Percentiles rank a stretch among this genome's conserved stretches.
Evolutionary conservation across 2,113 vertebrate species (phyloP).

Genomic region (Aepyceros melampus): DNA sequence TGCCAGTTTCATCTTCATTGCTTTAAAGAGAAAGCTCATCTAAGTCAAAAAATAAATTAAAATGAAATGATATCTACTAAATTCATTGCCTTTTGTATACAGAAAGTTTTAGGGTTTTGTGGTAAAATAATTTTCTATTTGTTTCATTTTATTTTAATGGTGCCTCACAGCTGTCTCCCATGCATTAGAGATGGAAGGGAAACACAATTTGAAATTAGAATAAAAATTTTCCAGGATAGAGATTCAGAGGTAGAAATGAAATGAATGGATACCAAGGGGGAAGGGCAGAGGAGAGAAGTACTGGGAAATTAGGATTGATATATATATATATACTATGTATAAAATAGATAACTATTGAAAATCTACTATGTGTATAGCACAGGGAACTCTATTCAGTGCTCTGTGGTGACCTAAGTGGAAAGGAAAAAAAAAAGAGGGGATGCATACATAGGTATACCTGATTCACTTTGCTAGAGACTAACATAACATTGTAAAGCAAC

Average conservation of each 20-base stretch:
- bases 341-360: not conserved
- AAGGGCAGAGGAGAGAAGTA: not conserved
- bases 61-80: not conserved
- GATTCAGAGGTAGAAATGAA: not conserved
- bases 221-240: not conserved
- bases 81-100: not conserved
- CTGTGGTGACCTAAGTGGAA: not conserved
- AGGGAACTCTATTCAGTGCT: not conserved
- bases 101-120: not conserved
- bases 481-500: not conserved
- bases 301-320: not conserved
- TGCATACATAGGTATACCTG: not conserved
- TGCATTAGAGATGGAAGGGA: not conserved
- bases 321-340: not conserved
- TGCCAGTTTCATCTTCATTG: not conserved
- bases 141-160: not conserved
- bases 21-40: not conserved
- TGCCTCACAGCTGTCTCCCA: not conserved
- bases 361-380: not conserved
- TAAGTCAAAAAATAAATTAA: slow-evolving; percentile 24
- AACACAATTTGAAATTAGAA: not conserved
- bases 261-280: not conserved
- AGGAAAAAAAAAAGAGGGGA: not conserved
- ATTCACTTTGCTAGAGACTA: not conserved
- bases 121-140: not conserved